phyloP scores from a whole-genome alignment of 2,797 vertebrate species.

The Lithobates pipiens region DNA sequence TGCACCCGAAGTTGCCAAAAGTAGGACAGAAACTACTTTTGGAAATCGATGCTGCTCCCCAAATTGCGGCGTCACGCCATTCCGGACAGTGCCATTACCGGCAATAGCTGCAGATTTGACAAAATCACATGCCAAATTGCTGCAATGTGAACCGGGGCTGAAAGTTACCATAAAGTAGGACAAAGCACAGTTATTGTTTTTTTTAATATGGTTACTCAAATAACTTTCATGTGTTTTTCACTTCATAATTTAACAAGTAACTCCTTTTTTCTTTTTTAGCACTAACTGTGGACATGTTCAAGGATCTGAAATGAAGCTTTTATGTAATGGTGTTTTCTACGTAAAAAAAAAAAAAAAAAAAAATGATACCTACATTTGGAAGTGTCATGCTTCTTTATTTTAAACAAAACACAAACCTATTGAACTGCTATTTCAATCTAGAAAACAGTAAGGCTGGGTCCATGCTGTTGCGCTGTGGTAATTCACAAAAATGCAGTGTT shows the following conservation, averaged over 20 bases:
- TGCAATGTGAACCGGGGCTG: no score
- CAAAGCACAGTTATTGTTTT: not conserved
- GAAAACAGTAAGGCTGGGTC: no score
- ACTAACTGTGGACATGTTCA: constrained; percentile 51
- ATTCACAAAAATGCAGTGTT: no score
- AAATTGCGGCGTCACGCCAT: no score
- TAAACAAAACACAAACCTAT: not conserved
- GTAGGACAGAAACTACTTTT: no score
- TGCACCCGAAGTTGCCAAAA: no score
- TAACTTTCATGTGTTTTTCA: not conserved
- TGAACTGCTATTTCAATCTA: not conserved
- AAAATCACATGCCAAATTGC: no score
- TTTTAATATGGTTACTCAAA: not conserved
- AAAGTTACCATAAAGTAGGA: no score
- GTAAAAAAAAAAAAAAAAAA: not conserved
- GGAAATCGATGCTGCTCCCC: no score
- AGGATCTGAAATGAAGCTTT: not conserved
- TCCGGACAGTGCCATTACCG: no score
- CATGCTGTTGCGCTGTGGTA: no score
- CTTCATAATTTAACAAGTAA: not conserved
- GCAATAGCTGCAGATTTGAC: no score
- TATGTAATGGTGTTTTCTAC: not conserved
- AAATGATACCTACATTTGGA: not conserved
- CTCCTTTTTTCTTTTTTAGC: constrained; percentile 51
- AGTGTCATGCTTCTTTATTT: not conserved